Percentiles rank a stretch among this genome's conserved stretches.
phyloP scores from a whole-genome alignment of 2,888 invertebrate genomes.

The Tetropium fuscum region DNA sequence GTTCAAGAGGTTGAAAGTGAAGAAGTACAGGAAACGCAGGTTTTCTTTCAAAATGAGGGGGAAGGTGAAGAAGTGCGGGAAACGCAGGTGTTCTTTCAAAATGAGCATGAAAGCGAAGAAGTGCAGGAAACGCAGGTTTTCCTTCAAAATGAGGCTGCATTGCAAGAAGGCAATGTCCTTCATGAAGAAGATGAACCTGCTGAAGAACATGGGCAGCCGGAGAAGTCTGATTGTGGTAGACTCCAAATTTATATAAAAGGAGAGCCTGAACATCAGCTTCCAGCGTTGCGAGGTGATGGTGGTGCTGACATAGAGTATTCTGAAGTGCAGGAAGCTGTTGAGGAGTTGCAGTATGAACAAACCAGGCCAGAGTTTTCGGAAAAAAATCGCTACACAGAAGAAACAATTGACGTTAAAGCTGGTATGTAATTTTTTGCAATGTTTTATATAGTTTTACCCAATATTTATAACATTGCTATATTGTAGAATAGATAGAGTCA shows the following conservation, averaged over 20 bases:
- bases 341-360: slow-evolving; percentile 13
- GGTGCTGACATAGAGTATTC: background rate
- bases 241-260: slow-evolving; percentile 10
- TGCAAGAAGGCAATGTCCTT: background rate
- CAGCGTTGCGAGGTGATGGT: background rate
- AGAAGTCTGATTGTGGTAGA: background rate
- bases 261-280: background rate
- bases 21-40: slow-evolving; percentile 6
- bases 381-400: slow-evolving; percentile 21
- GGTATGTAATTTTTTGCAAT: slow-evolving; percentile 28
- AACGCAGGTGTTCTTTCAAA: background rate
- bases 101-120: slow-evolving; percentile 2
- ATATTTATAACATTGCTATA: too few species aligned
- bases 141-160: slow-evolving; percentile 1
- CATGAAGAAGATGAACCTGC: background rate
- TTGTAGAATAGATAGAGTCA: too few species aligned
- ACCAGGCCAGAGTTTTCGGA: slow-evolving; percentile 3
- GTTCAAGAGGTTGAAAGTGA: slow-evolving; percentile 6
- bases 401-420: slow-evolving; percentile 39
- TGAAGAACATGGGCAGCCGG: slow-evolving; percentile 2
- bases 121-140: slow-evolving; percentile 6
- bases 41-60: slow-evolving; percentile 7
- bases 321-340: slow-evolving; percentile 1
- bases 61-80: slow-evolving; percentile 7
- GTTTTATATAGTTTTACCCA: too few species aligned